phyloP scores from a whole-genome alignment of 1,140 invertebrate species.

The Platyscapa corneri region DNA sequence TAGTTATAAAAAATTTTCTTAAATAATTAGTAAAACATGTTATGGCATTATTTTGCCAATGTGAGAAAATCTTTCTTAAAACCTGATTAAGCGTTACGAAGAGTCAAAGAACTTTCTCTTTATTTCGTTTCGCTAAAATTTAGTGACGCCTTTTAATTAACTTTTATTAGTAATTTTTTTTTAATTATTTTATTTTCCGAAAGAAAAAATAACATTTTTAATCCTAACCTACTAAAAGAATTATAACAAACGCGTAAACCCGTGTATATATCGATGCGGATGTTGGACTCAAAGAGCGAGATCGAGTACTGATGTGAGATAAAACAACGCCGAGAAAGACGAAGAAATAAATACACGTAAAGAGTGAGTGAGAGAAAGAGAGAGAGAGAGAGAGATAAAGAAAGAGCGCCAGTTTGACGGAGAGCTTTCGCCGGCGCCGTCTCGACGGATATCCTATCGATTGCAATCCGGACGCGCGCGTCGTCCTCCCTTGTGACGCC shows the following conservation, averaged over 20 bases:
- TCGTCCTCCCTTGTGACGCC: slow-evolving; percentile 4
- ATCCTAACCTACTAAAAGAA: not conserved
- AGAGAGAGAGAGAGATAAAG: slow-evolving; percentile 11
- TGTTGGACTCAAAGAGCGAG: not conserved
- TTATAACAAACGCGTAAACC: not conserved
- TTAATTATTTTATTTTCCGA: no score
- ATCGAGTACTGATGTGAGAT: not conserved
- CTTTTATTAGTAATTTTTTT: no score
- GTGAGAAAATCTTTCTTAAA: not conserved
- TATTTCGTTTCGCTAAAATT: no score
- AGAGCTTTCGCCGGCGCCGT: slow-evolving; percentile 62
- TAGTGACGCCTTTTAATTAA: no score
- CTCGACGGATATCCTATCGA: slow-evolving; percentile 65
- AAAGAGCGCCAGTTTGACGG: slow-evolving; percentile 40
- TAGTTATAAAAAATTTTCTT: not conserved
- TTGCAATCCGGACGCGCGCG: slow-evolving; percentile 60
- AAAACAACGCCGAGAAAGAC: not conserved
- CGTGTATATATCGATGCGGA: not conserved
- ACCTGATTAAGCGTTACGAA: no score
- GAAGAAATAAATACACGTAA: no score
- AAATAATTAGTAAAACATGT: not conserved
- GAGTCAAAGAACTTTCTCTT: no score
- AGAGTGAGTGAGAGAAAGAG: no score
- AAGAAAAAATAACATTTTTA: not conserved
- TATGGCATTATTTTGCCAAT: not conserved